Evolutionary conservation across 2,888 invertebrate genomes (phyloP).

Genomic region (Ochropacha duplaris): DNA sequence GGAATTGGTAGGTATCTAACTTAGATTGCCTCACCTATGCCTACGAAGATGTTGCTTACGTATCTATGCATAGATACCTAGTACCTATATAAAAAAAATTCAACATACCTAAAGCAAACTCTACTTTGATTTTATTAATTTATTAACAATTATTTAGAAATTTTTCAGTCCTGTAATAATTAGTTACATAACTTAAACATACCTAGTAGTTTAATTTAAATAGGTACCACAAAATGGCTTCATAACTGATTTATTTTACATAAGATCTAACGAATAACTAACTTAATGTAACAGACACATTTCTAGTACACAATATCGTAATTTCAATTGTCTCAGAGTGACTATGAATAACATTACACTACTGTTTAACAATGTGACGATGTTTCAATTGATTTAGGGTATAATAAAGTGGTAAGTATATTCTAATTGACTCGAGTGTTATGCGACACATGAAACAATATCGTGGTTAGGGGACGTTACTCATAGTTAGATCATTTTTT

Average conservation of each 20-base stretch:
- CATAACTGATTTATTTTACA: background rate
- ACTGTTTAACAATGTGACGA: slow-evolving; percentile 16
- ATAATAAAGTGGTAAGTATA: slow-evolving; percentile 18
- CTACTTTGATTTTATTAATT: too few relatives aligned
- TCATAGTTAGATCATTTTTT: background rate
- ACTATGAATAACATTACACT: background rate
- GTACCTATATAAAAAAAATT: too few relatives aligned
- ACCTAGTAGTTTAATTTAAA: background rate
- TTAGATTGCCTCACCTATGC: too few relatives aligned
- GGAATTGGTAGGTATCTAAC: too few relatives aligned
- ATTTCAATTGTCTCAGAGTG: slow-evolving; percentile 4
- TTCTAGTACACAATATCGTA: slow-evolving; percentile 1
- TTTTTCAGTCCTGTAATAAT: too few relatives aligned
- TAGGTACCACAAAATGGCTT: background rate
- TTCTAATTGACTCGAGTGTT: slow-evolving; percentile 21
- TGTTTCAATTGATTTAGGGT: slow-evolving; percentile 44
- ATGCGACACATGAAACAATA: slow-evolving; percentile 30
- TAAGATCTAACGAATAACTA: background rate
- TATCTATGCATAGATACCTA: too few relatives aligned
- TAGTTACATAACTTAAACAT: background rate
- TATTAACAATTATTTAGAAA: too few relatives aligned
- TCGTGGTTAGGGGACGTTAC: background rate
- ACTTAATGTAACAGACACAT: background rate
- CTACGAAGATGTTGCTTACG: too few relatives aligned
- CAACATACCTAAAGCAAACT: too few relatives aligned